Evolutionary conservation across 2,797 vertebrate species (phyloP).

Genomic region (Serranus cabrilla): DNA sequence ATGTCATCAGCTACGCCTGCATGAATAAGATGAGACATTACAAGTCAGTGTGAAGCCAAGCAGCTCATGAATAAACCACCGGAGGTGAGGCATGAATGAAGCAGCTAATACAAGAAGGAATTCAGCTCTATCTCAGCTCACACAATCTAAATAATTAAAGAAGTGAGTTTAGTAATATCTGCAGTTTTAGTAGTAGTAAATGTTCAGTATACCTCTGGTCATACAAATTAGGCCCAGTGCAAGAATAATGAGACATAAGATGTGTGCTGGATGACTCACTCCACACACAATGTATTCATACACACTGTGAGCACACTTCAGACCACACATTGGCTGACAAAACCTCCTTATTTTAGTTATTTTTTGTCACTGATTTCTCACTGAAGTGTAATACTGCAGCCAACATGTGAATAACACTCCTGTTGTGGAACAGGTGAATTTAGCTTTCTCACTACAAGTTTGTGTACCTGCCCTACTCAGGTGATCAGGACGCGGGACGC

Average conservation of each 20-base stretch:
- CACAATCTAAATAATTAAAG: not conserved
- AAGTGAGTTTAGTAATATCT: not conserved
- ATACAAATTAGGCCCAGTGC: not conserved
- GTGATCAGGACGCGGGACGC: too few relatives aligned
- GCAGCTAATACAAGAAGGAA: not conserved
- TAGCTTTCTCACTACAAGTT: too few relatives aligned
- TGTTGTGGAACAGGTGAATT: too few relatives aligned
- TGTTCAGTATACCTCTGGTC: not conserved
- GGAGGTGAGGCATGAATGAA: not conserved
- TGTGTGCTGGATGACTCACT: not conserved
- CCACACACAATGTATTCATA: not conserved
- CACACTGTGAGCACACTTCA: not conserved
- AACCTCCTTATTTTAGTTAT: not conserved
- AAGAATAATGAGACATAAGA: not conserved
- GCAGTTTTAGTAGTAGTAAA: not conserved
- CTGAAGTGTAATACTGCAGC: too few relatives aligned
- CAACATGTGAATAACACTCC: too few relatives aligned
- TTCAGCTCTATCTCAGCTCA: too few relatives aligned
- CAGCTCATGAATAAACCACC: not conserved
- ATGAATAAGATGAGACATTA: not conserved
- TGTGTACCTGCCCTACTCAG: too few relatives aligned
- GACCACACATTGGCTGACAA: slow-evolving; percentile 3
- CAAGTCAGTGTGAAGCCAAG: not conserved
- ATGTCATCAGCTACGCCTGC: not conserved
- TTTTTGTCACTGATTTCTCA: not conserved